Evolutionary conservation across 1,140 invertebrate genomes (phyloP), one percentile per base, ranked within the genome.

Genomic region (Pogonus chalceus): DNA sequence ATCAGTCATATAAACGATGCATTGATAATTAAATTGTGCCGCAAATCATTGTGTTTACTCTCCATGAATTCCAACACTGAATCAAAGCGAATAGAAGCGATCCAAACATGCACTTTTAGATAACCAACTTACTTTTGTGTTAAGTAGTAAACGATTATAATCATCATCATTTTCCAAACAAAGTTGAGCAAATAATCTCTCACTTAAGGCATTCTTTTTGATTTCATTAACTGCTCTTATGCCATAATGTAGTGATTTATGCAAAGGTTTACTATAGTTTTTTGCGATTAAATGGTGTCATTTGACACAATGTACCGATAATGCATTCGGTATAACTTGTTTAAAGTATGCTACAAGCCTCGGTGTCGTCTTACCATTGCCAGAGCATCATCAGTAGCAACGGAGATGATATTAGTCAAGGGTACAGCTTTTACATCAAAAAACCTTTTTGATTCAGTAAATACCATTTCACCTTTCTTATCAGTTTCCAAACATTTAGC

Each of bases 391-490:
- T 64, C 56, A 59, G 57, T 47, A 20, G 60, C 62, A 16, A 58
- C 60, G 49, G 61, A 65, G 24, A 63, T 59, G 43, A 64, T 62
- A 56, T 65, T 64, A 58, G 43, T 16, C 9, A 61, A 52, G 39
- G 60, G 54, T 56, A 59, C 56, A 56, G 59, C 52, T 62, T 68
- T 67, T 59, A 65, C 62, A 23, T 26, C 61, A 47, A 59, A 67
- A 56, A 52, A 62, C 51, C 64, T 49, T 35, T 48, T 59, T 57
- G 64, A 51, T 31, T 60, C 61, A 65, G 64, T 54, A 62, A 67
- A 69, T 66, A 71, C 66, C 62, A 63, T 65, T 68, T 69, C 62
- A 37, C 63, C 61, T 69, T 68, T 70, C 62, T 62, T 70, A 56
- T 66, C 61, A 0, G 63, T 69, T 57, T 49, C 53, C 58, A 69